Base-by-base conservation (phyloP, 2,797 vertebrate genomes). In the Cryptoblepharus egeriae region DNA sequence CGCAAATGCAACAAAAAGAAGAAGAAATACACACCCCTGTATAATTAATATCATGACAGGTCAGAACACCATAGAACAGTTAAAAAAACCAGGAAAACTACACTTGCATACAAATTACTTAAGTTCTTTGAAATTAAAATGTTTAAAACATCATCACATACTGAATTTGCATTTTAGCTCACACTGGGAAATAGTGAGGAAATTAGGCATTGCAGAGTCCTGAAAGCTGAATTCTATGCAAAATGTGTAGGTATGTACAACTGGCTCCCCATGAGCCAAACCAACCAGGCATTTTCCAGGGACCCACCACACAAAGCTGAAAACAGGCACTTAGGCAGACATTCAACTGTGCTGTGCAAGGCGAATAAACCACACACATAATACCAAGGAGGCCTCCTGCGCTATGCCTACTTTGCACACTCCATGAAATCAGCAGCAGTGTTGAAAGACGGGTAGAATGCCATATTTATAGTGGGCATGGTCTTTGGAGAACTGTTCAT, bases 391-490 rank as follows among this genome's bases (percentile, higher is more conserved):
- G 22, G 58, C 39, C 72, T 49, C 73, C 73, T 32, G 72, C 70
- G 77, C n/a, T 77, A 30, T 61, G 30, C 61, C 73, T 75, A 57
- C 20, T 57, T 60, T 58, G 45, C 71, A 32, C 0, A 3, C 0
- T 61, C 37, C 0, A 0, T 45, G 65, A 2, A 0, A 42, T 20
- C 65, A 0, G 2, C 11, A 0, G 28, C 72, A 75, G 5, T 74
- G 60, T 45, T 87, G 73, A 55, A 30, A 0, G 76, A 64, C 83
- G 89, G 74, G 85, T 39, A 45, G 79, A 79, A 70, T 20, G 65
- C 82, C 82, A 75, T 86, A 85, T 87, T 93, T 88, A 60, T 79
- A 87, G 61, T 77, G 76, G 1, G 18, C 16, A 81, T 67, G n/a
- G 1, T 72, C 37, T 1, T 49, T 90, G 81, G 77, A 84, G 69